These are phyloP conservation scores for Merops nubicus DNA, from an alignment of 2,113 vertebrate species.

Conservation along the genomic window DNA sequence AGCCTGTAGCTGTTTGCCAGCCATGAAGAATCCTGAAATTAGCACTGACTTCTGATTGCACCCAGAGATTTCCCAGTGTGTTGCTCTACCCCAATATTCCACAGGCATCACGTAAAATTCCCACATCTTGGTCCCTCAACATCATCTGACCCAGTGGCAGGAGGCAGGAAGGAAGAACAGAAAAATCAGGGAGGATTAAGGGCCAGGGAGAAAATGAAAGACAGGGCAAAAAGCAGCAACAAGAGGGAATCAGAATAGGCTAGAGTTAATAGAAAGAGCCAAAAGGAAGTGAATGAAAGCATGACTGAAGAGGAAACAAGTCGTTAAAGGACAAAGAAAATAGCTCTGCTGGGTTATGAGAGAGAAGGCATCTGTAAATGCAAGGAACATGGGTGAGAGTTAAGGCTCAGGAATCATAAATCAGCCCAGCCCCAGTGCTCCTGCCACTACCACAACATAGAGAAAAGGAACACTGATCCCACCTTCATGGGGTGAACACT, in stretches of 20 bases:
- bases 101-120: neutral
- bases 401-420: neutral
- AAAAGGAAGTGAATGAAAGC: slow-evolving; percentile 45
- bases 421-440: neutral
- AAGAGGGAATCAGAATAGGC: neutral
- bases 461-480: neutral
- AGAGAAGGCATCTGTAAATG: neutral
- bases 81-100: neutral
- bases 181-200: neutral
- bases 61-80: neutral
- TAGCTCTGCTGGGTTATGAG: neutral
- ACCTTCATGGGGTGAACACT: neutral
- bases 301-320: slow-evolving; percentile 24
- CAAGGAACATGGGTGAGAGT: neutral
- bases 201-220: neutral
- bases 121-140: neutral
- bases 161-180: neutral
- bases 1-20: neutral
- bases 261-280: slow-evolving; percentile 34
- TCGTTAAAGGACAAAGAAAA: slow-evolving; percentile 4
- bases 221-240: neutral
- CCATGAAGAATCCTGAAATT: neutral
- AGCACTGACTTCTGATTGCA: neutral
- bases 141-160: neutral
- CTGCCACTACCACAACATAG: neutral